These are phyloP conservation scores for Pseudobourletiella spinata DNA, from an alignment of 1,140 invertebrate species.

Conservation along the genomic window DNA sequence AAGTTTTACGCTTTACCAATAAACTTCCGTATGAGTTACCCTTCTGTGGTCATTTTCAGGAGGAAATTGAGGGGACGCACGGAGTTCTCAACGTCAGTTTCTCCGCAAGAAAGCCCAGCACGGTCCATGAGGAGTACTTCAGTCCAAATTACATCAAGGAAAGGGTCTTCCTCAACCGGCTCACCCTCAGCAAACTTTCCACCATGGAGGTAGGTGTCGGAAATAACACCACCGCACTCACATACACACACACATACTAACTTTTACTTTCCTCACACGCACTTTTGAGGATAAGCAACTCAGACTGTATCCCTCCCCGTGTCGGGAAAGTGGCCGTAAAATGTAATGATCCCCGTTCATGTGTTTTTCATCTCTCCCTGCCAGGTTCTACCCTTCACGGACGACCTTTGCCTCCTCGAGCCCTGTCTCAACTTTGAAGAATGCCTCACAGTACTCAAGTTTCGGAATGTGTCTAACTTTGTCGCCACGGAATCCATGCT, in stretches of 20 bases:
- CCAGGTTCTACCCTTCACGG: constrained; percentile 87
- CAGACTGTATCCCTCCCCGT: too few species aligned
- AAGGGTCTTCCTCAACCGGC: constrained; percentile 82
- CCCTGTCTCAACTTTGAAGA: constrained; percentile 94
- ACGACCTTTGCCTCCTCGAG: constrained; percentile 91
- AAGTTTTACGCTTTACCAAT: neutral
- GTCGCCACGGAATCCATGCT: constrained; percentile 84
- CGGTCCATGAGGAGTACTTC: constrained; percentile 67
- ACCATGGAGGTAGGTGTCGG: constrained; percentile 66
- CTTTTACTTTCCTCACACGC: constrained; percentile 4
- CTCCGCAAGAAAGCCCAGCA: constrained; percentile 62
- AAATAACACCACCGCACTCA: too few species aligned
- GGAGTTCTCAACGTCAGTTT: constrained; percentile 92
- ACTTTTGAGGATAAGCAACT: too few species aligned
- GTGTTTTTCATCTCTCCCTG: neutral
- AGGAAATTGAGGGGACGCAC: constrained; percentile 75
- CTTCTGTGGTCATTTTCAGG: constrained; percentile 43
- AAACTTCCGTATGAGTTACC: neutral
- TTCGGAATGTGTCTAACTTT: constrained; percentile 86
- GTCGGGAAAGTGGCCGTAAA: neutral
- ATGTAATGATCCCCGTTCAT: neutral
- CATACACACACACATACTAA: too few species aligned
- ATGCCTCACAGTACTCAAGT: constrained; percentile 83
- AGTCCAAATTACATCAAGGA: constrained; percentile 82
- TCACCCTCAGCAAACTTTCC: constrained; percentile 71